A percentile compares a stretch with the other conserved stretches of the same genome.
These are phyloP conservation scores for Hydra vulgaris DNA, from an alignment of 30 jellyfish, hydroid and myxozoan species.

Conservation along the genomic window DNA sequence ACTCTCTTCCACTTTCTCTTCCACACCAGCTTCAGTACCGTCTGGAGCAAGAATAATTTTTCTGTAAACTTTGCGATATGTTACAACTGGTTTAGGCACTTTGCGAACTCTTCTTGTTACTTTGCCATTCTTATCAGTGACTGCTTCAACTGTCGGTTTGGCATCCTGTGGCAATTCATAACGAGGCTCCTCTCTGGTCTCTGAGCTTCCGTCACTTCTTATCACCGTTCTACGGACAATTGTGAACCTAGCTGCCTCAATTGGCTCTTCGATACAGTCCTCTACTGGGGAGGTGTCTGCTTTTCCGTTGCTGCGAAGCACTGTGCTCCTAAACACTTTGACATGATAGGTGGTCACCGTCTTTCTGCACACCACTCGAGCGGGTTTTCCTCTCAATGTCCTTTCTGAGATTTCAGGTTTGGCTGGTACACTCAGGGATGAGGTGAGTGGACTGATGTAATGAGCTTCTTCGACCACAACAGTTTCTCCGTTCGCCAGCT, in stretches of 20 bases:
- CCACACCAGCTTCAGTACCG: slow-evolving; percentile 46
- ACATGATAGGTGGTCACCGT: slow-evolving; percentile 42
- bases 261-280: slow-evolving; percentile 46
- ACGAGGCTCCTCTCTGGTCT: slow-evolving; percentile 51
- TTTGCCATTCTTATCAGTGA: slow-evolving; percentile 40
- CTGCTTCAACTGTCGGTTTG: slow-evolving; percentile 54
- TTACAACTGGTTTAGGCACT: slow-evolving; percentile 38
- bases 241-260: slow-evolving; percentile 47
- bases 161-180: slow-evolving; percentile 59
- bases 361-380: slow-evolving; percentile 4
- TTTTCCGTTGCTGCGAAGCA: slow-evolving; percentile 16
- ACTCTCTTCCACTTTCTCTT: slow-evolving; percentile 43
- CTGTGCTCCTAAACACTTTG: slow-evolving; percentile 55
- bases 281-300: slow-evolving; percentile 57
- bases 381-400: slow-evolving; percentile 26
- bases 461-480: slow-evolving; percentile 62
- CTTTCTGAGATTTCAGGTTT: slow-evolving; percentile 43
- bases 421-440: slow-evolving; percentile 47
- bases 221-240: slow-evolving; percentile 41
- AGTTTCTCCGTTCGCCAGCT: slow-evolving; percentile 43
- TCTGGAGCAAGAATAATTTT: slow-evolving; percentile 36
- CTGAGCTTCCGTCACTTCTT: slow-evolving; percentile 32
- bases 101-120: slow-evolving; percentile 32
- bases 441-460: slow-evolving; percentile 44
- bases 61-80: slow-evolving; percentile 52